These are phyloP conservation scores for Temnothorax rugatulus DNA, from an alignment of 2,888 invertebrate species.

Conservation along the genomic window DNA sequence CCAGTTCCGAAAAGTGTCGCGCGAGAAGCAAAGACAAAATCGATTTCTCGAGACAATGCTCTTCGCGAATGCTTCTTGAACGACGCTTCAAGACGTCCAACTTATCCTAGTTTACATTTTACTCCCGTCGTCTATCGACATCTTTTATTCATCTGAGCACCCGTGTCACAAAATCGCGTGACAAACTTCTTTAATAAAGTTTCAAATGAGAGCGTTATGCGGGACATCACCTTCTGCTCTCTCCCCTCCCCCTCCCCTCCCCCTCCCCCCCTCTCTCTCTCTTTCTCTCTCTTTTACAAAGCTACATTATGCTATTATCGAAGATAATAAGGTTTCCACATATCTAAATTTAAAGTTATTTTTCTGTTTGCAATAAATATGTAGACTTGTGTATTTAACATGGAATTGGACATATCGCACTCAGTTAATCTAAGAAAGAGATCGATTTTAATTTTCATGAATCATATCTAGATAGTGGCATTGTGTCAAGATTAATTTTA, in stretches of 20 bases:
- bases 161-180: slow-evolving; percentile 54
- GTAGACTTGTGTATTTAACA: not conserved
- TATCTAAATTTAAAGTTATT: not conserved
- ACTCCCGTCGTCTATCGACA: slow-evolving; percentile 51
- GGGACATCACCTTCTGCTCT: not conserved
- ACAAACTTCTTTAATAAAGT: slow-evolving; percentile 58
- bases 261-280: not conserved
- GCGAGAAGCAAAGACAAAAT: slow-evolving; percentile 33
- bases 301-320: slow-evolving; percentile 3
- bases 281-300: not conserved
- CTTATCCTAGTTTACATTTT: slow-evolving; percentile 56
- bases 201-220: slow-evolving; percentile 39
- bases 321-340: not conserved
- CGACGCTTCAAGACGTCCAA: slow-evolving; percentile 38
- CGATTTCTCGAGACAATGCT: slow-evolving; percentile 45
- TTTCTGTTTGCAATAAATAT: not conserved
- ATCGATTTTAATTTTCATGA: not conserved
- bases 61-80: slow-evolving; percentile 20
- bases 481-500: not conserved
- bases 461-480: not conserved
- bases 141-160: slow-evolving; percentile 50
- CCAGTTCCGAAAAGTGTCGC: slow-evolving; percentile 15
- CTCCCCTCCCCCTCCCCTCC: not conserved
- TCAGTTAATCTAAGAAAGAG: not conserved
- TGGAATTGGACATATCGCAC: too few relatives aligned